Percentiles rank a stretch among this genome's conserved stretches.
These are phyloP conservation scores for Drosophila histrio DNA, from an alignment of 2,888 invertebrate species.

Conservation along the genomic window DNA sequence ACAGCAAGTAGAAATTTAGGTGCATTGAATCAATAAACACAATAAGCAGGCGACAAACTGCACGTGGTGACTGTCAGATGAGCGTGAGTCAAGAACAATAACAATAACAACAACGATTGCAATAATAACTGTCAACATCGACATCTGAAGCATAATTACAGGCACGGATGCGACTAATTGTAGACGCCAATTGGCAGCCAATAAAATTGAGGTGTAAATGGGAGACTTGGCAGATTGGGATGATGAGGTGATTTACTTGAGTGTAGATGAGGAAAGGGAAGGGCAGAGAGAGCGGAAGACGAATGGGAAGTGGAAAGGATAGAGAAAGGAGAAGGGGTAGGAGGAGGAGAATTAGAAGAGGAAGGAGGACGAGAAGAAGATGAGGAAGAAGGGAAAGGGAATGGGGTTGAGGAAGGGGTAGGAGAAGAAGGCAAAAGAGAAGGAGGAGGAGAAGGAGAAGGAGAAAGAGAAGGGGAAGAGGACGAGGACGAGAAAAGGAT, in stretches of 20 bases:
- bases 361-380: too few relatives aligned
- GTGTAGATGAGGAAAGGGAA: background rate
- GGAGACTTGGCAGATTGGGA: constrained; percentile 30
- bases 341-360: too few relatives aligned
- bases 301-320: too few relatives aligned
- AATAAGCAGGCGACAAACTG: constrained; percentile 29
- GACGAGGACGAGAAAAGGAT: too few relatives aligned
- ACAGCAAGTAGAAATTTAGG: constrained; percentile 22
- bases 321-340: too few relatives aligned
- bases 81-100: constrained; percentile 29
- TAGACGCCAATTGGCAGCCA: constrained; percentile 70
- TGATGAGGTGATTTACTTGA: background rate
- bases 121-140: constrained; percentile 12
- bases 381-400: too few relatives aligned
- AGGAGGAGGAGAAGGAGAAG: too few relatives aligned
- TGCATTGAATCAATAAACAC: constrained; percentile 54
- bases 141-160: constrained; percentile 53
- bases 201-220: constrained; percentile 67
- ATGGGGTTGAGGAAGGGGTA: too few relatives aligned
- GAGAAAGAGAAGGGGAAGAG: background rate
- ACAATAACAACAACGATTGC: constrained; percentile 34
- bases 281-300: background rate
- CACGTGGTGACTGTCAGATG: constrained; percentile 63
- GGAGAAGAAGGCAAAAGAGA: too few relatives aligned
- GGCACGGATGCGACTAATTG: constrained; percentile 72